Evolutionary conservation across 2,888 invertebrate genomes (phyloP).

Genomic region (Platerodrilus igneus): DNA sequence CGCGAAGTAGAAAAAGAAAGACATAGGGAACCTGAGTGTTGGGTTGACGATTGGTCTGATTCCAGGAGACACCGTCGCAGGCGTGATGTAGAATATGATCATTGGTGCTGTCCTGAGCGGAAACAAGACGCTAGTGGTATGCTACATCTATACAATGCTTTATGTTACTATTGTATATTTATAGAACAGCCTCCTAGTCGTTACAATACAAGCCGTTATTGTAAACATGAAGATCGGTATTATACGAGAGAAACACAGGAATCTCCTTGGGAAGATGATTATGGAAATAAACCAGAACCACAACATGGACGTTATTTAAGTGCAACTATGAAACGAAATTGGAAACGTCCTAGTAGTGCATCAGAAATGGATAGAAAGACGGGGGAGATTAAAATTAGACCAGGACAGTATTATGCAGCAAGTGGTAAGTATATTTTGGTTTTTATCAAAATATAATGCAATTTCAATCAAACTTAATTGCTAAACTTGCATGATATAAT

Average conservation of each 20-base stretch:
- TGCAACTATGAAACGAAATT: conserved; percentile 40
- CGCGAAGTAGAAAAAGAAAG: conserved; percentile 37
- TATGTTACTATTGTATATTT: too few species aligned
- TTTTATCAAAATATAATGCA: too few species aligned
- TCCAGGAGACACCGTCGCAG: conserved; percentile 37
- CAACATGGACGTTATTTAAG: conserved; percentile 40
- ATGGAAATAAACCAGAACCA: conserved; percentile 45
- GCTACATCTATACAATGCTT: conserved; percentile 2
- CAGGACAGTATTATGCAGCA: conserved; percentile 31
- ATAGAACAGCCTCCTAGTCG: conserved; percentile 36
- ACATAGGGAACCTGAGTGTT: conserved; percentile 34
- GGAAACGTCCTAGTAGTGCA: conserved; percentile 57
- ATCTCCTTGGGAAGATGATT: conserved; percentile 59
- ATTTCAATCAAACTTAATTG: not conserved
- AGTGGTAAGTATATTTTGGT: conserved; percentile 22
- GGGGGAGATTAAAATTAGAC: conserved; percentile 43
- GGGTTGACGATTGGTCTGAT: conserved; percentile 38
- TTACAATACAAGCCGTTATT: conserved; percentile 34
- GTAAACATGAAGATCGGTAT: conserved; percentile 48
- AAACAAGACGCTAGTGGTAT: conserved; percentile 52
- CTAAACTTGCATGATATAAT: not conserved
- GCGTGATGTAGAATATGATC: conserved; percentile 42
- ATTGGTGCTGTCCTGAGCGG: conserved; percentile 51
- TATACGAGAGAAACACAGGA: conserved; percentile 47
- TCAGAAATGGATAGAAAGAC: conserved; percentile 53